Percentiles rank a stretch among this genome's conserved stretches.
phyloP scores from a whole-genome alignment of 2,888 invertebrate genomes.

The Heliconius aoede region DNA sequence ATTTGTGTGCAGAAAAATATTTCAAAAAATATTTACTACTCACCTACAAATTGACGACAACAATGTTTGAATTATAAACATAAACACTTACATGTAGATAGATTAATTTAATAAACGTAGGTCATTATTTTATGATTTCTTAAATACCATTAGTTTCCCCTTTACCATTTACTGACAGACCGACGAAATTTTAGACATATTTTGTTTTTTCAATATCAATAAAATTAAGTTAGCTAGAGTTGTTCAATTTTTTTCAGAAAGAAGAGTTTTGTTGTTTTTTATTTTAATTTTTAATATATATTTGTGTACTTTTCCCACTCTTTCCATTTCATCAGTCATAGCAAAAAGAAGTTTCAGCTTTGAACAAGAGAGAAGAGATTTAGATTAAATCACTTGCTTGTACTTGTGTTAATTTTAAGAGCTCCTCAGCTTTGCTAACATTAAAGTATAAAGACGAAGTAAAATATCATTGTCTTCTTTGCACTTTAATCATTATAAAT shows the following conservation, averaged over 20 bases:
- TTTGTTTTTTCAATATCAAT: neutral
- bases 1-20: no score
- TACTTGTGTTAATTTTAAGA: slow-evolving; percentile 25
- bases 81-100: slow-evolving; percentile 2
- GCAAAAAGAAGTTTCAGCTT: slow-evolving; percentile 28
- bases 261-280: slow-evolving; percentile 13
- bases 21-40: neutral
- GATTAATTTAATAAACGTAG: neutral
- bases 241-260: slow-evolving; percentile 22
- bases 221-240: slow-evolving; percentile 1
- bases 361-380: slow-evolving; percentile 20
- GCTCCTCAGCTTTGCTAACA: slow-evolving; percentile 17
- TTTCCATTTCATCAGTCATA: slow-evolving; percentile 22
- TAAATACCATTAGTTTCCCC: neutral
- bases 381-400: slow-evolving; percentile 25
- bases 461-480: slow-evolving; percentile 22
- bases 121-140: neutral
- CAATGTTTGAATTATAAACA: neutral
- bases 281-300: neutral
- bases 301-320: slow-evolving; percentile 24
- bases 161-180: neutral
- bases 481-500: slow-evolving; percentile 29
- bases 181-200: neutral
- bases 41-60: neutral
- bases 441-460: slow-evolving; percentile 33